phyloP scores from a whole-genome alignment of 1,140 invertebrate species.

The Ganaspis sp. region DNA sequence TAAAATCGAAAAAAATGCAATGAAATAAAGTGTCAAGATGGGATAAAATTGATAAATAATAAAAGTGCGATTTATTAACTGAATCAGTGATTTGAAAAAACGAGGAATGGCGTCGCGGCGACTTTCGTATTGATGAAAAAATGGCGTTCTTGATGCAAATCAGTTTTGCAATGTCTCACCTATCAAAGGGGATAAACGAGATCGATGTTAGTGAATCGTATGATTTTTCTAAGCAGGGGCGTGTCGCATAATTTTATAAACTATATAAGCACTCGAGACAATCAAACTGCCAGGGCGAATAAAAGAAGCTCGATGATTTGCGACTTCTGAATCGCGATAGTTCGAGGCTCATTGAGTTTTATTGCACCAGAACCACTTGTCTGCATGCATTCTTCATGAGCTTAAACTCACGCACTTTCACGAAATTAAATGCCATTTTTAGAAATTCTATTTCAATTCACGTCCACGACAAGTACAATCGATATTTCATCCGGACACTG shows the following conservation, averaged over 20 bases:
- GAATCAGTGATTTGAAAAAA: background rate
- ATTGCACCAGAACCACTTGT: background rate
- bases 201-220: slow-evolving; percentile 19
- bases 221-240: slow-evolving; percentile 1
- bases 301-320: slow-evolving; percentile 23
- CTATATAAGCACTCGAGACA: background rate
- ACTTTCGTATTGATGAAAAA: background rate
- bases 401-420: background rate
- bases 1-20: background rate
- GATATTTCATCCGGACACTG: no score
- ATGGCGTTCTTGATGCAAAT: slow-evolving; percentile 27
- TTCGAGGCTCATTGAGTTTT: background rate
- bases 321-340: background rate
- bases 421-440: background rate
- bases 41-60: no score
- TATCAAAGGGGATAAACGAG: slow-evolving; percentile 23
- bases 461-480: no score
- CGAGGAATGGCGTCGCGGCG: background rate
- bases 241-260: slow-evolving; percentile 28
- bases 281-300: background rate
- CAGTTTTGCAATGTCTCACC: slow-evolving; percentile 4
- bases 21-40: background rate
- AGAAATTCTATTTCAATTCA: no score
- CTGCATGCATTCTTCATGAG: background rate
- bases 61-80: background rate